phyloP scores from a whole-genome alignment of 2,113 vertebrate species.

The Malurus alboscapulatus region DNA sequence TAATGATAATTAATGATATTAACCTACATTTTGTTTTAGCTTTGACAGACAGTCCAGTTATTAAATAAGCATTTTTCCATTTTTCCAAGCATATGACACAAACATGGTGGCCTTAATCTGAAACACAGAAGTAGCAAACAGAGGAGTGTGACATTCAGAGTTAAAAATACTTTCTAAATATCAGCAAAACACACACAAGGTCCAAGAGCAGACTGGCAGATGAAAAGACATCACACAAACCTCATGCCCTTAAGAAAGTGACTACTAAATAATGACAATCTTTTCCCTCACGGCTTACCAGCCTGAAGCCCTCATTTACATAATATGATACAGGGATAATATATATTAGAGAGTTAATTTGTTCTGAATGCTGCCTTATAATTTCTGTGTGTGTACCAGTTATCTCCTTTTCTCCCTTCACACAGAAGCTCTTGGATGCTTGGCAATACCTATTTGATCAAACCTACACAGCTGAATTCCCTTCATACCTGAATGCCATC shows the following conservation, averaged over 20 bases:
- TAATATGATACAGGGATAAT: neutral
- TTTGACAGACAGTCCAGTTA: neutral
- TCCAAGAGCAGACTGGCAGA: neutral
- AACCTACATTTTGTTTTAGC: neutral
- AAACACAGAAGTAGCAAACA: neutral
- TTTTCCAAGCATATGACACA: neutral
- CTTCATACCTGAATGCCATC: neutral
- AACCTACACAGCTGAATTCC: neutral
- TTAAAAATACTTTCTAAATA: neutral
- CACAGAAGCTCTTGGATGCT: neutral
- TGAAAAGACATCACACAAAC: neutral
- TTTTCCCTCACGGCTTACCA: neutral
- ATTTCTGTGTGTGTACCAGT: neutral
- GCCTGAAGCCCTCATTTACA: neutral
- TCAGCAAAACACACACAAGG: neutral
- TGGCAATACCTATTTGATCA: neutral
- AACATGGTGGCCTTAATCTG: neutral
- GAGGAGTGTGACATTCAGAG: neutral
- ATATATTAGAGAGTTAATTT: neutral
- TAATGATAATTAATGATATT: too few relatives aligned
- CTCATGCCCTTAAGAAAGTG: neutral
- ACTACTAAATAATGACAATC: neutral
- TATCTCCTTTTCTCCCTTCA: neutral
- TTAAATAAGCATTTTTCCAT: neutral
- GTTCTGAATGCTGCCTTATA: neutral